Conservation (phyloP, 2,888 invertebrate genomes). For the Argyra leucocephala region DNA sequence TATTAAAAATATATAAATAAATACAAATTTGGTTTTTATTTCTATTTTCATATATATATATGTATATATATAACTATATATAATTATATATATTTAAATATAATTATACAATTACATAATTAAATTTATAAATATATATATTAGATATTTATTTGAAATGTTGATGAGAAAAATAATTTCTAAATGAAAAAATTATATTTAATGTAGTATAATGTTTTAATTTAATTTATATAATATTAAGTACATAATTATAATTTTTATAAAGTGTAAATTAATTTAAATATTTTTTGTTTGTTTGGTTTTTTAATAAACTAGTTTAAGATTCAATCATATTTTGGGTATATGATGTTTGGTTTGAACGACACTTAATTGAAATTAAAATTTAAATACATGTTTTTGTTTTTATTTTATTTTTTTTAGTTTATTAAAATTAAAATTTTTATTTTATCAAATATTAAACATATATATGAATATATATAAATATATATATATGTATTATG, state of each 20-base stretch:
- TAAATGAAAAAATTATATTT: neutral
- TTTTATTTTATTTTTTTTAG: neutral
- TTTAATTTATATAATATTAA: neutral
- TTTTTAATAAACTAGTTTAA: neutral
- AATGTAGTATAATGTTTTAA: neutral
- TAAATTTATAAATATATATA: constrained; percentile 13
- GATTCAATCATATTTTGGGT: neutral
- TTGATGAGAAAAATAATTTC: constrained; percentile 4
- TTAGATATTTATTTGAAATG: constrained; percentile 8
- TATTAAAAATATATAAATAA: neutral
- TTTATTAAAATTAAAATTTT: neutral
- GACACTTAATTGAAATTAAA: neutral
- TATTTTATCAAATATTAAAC: neutral
- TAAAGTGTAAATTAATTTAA: neutral
- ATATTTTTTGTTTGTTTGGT: neutral
- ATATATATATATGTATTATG: constrained; percentile 3
- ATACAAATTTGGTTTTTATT: neutral
- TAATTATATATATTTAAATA: no score
- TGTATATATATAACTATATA: constrained; percentile 19
- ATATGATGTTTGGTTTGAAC: neutral
- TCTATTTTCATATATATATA: neutral
- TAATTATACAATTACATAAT: no score
- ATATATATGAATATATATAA: neutral
- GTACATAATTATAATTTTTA: neutral
- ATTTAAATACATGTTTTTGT: neutral